A percentile compares a stretch with the other conserved stretches of the same genome.
Conservation (phyloP, 2,113 vertebrate species). For the Ascaphus truei region DNA sequence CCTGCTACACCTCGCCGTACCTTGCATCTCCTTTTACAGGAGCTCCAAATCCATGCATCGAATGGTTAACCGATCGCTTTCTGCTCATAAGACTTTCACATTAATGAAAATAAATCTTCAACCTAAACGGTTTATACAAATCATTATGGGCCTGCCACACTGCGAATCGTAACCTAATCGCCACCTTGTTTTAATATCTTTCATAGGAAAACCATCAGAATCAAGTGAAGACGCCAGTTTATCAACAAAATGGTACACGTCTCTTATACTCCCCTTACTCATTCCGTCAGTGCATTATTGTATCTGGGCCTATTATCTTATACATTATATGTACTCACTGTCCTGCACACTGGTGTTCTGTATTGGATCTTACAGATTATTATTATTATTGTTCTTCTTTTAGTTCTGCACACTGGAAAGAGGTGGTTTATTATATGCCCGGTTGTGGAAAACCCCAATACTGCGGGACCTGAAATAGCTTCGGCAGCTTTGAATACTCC, state of each 20-base stretch:
- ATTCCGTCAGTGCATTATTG: no score
- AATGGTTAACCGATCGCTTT: not conserved
- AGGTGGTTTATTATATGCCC: slow-evolving; percentile 98
- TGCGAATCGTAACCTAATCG: not conserved
- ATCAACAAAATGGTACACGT: slow-evolving; percentile 89
- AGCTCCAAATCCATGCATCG: no score
- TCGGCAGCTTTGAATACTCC: slow-evolving; percentile 54
- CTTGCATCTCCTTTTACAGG: no score
- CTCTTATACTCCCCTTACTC: no score
- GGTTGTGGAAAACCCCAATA: slow-evolving; percentile 79
- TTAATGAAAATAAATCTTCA: no score
- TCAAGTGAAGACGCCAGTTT: slow-evolving; percentile 74
- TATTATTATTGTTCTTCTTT: slow-evolving; percentile 31
- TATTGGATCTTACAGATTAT: no score
- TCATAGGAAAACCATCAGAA: slow-evolving; percentile 65
- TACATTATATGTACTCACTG: not conserved
- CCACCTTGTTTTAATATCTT: slow-evolving; percentile 22
- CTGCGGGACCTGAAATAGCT: slow-evolving; percentile 66
- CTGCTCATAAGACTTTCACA: not conserved
- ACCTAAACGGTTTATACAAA: no score
- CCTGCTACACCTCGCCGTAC: no score
- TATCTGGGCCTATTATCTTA: not conserved
- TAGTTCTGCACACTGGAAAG: slow-evolving; percentile 93
- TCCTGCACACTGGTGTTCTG: not conserved
- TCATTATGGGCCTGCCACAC: no score